A percentile compares a stretch with the other conserved stretches of the same genome.
Evolutionary conservation across 2,113 vertebrate species (phyloP).

Genomic region (Protomyctophum bolini): DNA sequence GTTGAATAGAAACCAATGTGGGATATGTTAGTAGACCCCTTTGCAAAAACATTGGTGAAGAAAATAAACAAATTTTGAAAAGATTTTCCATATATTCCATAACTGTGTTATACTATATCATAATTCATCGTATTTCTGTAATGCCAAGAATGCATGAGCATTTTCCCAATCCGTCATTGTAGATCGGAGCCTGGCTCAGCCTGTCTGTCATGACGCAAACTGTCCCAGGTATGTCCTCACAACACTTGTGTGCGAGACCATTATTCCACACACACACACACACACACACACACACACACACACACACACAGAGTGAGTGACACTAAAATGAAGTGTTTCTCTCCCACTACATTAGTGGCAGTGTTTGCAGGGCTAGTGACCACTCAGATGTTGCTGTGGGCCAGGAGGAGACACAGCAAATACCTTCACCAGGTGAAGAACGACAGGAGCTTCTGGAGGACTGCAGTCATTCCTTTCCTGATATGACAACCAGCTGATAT

Average conservation of each 20-base stretch:
- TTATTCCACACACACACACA: too few species aligned
- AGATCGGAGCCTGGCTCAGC: conserved; percentile 40
- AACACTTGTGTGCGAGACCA: not conserved
- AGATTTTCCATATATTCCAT: too few species aligned
- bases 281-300: too few species aligned
- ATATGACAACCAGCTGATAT: not conserved
- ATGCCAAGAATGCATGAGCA: too few species aligned
- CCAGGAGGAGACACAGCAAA: conserved; percentile 8
- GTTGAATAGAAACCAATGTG: too few species aligned
- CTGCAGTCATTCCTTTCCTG: conserved; percentile 27
- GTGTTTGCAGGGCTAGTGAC: conserved; percentile 26
- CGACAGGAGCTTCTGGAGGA: not conserved
- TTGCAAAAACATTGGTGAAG: too few species aligned
- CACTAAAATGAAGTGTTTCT: not conserved
- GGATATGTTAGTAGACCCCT: too few species aligned
- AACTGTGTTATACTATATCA: too few species aligned
- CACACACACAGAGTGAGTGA: too few species aligned
- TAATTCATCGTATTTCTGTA: too few species aligned
- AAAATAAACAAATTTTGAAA: too few species aligned
- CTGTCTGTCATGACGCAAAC: conserved; percentile 33
- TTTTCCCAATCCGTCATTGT: not conserved
- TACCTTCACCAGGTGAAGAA: conserved; percentile 3
- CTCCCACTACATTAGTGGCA: conserved; percentile 13
- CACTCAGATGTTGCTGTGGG: conserved; percentile 26
- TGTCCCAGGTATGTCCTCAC: conserved; percentile 9